phyloP scores from a whole-genome alignment of 2,888 invertebrate species.

The Leucoma salicis region DNA sequence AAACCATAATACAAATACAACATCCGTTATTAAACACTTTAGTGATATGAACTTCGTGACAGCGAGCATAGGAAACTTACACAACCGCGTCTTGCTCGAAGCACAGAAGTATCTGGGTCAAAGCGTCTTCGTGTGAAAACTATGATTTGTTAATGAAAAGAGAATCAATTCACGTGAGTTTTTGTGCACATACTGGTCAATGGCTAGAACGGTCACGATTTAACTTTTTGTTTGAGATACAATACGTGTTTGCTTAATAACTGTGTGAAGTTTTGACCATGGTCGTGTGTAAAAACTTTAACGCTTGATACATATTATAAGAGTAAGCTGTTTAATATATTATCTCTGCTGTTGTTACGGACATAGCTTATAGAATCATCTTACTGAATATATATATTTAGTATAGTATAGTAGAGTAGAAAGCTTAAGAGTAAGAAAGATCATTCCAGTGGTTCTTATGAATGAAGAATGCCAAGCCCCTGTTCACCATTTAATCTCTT shows the following conservation, averaged over 20 bases:
- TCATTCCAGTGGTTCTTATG: too few relatives aligned
- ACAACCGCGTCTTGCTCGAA: slow-evolving; percentile 34
- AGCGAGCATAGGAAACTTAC: slow-evolving; percentile 20
- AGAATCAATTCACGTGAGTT: slow-evolving; percentile 29
- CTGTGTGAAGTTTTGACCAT: not conserved
- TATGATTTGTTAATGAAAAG: slow-evolving; percentile 34
- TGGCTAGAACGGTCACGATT: slow-evolving; percentile 26
- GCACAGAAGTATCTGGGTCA: slow-evolving; percentile 28
- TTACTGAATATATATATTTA: too few relatives aligned
- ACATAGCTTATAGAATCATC: too few relatives aligned
- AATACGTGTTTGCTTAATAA: not conserved
- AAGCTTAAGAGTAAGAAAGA: too few relatives aligned
- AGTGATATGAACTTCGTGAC: slow-evolving; percentile 20
- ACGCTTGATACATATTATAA: too few relatives aligned
- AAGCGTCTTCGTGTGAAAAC: slow-evolving; percentile 39
- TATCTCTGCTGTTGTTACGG: too few relatives aligned
- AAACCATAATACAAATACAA: slow-evolving; percentile 13
- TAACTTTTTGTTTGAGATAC: slow-evolving; percentile 6
- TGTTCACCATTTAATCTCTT: too few relatives aligned
- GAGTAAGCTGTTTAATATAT: too few relatives aligned
- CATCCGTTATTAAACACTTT: slow-evolving; percentile 24
- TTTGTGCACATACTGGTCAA: slow-evolving; percentile 12
- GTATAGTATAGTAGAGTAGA: too few relatives aligned
- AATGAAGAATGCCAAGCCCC: too few relatives aligned
- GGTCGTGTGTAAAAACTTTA: not conserved